Base-by-base conservation (phyloP, 1,140 invertebrate genomes). In the Calliopsis andreniformis region DNA sequence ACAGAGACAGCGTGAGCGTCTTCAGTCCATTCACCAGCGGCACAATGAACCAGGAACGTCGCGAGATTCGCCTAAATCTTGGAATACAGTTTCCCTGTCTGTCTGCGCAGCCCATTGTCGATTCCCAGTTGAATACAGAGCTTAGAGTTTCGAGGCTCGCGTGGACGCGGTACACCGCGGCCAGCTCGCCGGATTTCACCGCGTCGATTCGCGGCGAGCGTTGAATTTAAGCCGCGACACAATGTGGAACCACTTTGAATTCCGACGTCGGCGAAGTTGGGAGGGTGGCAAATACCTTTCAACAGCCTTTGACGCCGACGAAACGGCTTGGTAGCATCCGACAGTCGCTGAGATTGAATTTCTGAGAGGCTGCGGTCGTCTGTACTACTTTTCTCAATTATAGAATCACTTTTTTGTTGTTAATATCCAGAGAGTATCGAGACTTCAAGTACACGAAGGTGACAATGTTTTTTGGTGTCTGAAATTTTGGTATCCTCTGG, bases 111-210 rank as follows among this genome's bases (percentile, higher is more conserved):
- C 35, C 43, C 45, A 66, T 66, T 66, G 62, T 66, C 62, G 45
- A 66, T 51, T 66, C 47, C 20, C 62, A 7, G 45, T 20, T 49
- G 62, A 66, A 66, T 66, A 23, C 62, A 16, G 62, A n/a, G 45
- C 45, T 66, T 51, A 66, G 62, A 66, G 62, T 66, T 51, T 35
- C 45, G 62, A 66, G 62, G 28, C 20, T 66, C 45, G 62, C 62
- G 59, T 45, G 59, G 59, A 51, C 62, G 14, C 45, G 28, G 62
- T 35, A 20, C 55, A 35, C 55, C 55, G 55, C 55, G 55, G 8
- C 32, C 32, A 20, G 30, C 35, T 45, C 43, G 28, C 16, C 6
- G 62, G 62, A 66, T 51, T 66, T 66, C 25, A 16, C 20, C 28
- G 28, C n/a, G 47, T 66, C 62, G 62, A 66, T 49, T 66, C 62